Evolutionary conservation across 2,888 invertebrate species (phyloP), one percentile per base, ranked within the genome.

Genomic region (Laothoe populi): DNA sequence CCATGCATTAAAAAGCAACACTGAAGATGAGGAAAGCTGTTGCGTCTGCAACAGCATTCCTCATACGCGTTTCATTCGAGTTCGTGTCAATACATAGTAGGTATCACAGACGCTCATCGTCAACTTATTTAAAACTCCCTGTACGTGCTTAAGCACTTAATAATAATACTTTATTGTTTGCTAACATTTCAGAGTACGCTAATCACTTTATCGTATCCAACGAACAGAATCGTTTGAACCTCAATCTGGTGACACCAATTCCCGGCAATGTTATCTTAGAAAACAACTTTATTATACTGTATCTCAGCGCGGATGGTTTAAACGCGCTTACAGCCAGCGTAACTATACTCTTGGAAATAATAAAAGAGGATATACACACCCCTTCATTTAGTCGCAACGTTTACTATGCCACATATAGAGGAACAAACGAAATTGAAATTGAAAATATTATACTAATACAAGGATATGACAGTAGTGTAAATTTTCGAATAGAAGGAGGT

Each of bases 401-500:
- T 66, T 89, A 87, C 66, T 53, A 74, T 13, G 86, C 82, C 31
- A 72, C 64, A 8, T 88, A 83, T 64, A 59, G 63, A 11, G 72
- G 71, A 35, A 62, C 66, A 26, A 66, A 67, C 0, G 62, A 63
- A 61, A 59, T 87, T 49, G 71, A 74, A 58, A 72, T 86, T 57
- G 78, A 73, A 60, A 69, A 71, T 59, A 84, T 88, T 53, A 72
- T 63, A 65, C 77, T 90, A 66, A 62, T 63, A 38, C 86, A 84
- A 75, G 90, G 90, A 21, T 87, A 73, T 58, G 83, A 82, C 63
- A 63, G 64, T 57, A 73, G 71, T 21, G 85, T 88, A 3, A 66
- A 65, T 4, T 87, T 88, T 66, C 68, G 68, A 40, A 76, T 90
- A 63, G 72, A 77, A 45, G 90, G 88, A 79, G 87, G 90, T 88